phyloP scores from a whole-genome alignment of 2,113 vertebrate genomes.

The Trachemys scripta region DNA sequence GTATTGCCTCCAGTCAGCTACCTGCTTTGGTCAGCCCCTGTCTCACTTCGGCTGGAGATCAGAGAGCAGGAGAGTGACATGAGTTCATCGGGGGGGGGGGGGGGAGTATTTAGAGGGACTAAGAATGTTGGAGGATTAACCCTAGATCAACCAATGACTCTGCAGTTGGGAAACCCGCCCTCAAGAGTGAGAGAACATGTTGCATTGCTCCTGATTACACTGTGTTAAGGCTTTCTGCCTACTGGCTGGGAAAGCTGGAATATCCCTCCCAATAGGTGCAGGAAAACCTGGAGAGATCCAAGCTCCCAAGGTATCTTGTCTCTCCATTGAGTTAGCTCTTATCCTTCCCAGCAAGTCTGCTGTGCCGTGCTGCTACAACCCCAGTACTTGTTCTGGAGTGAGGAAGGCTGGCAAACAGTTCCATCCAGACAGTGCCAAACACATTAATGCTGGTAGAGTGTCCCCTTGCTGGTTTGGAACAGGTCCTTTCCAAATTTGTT shows the following conservation, averaged over 20 bases:
- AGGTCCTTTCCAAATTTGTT: neutral
- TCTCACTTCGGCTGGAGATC: neutral
- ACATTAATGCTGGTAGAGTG: neutral
- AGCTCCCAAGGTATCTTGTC: neutral
- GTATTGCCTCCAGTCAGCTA: neutral
- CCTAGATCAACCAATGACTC: neutral
- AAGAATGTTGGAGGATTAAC: neutral
- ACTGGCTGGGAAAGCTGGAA: neutral
- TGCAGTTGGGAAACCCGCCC: neutral
- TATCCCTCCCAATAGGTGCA: neutral
- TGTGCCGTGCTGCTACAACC: neutral
- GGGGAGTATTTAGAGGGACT: neutral
- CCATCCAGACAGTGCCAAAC: neutral
- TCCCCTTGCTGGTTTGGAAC: neutral
- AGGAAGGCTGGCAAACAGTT: neutral
- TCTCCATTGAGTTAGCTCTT: neutral
- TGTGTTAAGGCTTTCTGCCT: accelerated
- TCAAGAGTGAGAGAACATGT: neutral
- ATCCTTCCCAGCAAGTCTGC: neutral
- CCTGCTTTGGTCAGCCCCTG: neutral
- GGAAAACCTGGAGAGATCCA: neutral
- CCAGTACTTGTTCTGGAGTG: neutral
- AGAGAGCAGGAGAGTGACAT: neutral
- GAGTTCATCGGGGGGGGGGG: neutral
- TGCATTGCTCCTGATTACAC: accelerated